Conservation (phyloP, 2,888 invertebrate species). For the Pseudococcus longispinus region DNA sequence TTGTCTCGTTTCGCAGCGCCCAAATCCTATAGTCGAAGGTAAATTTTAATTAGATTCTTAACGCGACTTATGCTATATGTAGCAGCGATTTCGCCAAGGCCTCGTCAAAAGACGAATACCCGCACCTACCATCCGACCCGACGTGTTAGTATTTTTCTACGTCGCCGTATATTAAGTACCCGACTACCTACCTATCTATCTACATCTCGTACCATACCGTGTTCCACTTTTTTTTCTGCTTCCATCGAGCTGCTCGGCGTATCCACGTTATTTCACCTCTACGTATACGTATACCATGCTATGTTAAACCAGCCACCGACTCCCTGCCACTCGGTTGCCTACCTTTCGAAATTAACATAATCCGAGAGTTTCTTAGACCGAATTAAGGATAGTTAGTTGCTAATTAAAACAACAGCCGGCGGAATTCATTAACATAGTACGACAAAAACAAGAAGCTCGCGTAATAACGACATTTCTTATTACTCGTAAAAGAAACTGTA, state of each 20-base stretch:
- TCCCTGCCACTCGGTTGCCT: not conserved
- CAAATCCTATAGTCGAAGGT: conserved; percentile 39
- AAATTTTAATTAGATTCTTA: conserved; percentile 46
- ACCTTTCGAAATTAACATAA: conserved; percentile 30
- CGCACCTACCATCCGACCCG: not conserved
- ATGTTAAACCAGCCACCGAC: not conserved
- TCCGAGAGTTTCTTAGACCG: conserved; percentile 36
- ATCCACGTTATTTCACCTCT: not conserved
- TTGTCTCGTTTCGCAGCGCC: conserved; percentile 16
- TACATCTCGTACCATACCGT: not conserved
- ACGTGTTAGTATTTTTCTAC: not conserved
- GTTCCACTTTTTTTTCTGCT: not conserved
- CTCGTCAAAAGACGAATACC: not conserved
- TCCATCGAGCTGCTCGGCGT: not conserved
- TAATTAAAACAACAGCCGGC: conserved; percentile 46
- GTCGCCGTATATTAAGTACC: not conserved
- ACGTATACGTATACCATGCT: not conserved
- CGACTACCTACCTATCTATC: not conserved
- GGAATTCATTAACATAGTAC: conserved; percentile 37
- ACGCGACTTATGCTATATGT: not conserved
- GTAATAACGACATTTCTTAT: conserved; percentile 44
- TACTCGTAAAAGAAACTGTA: conserved; percentile 43
- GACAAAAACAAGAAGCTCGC: conserved; percentile 43
- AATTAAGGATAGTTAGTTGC: conserved; percentile 46
- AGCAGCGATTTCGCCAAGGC: not conserved